Evolutionary conservation across 2,888 invertebrate genomes (phyloP).

Genomic region (Prosopocoilus inquinatus): DNA sequence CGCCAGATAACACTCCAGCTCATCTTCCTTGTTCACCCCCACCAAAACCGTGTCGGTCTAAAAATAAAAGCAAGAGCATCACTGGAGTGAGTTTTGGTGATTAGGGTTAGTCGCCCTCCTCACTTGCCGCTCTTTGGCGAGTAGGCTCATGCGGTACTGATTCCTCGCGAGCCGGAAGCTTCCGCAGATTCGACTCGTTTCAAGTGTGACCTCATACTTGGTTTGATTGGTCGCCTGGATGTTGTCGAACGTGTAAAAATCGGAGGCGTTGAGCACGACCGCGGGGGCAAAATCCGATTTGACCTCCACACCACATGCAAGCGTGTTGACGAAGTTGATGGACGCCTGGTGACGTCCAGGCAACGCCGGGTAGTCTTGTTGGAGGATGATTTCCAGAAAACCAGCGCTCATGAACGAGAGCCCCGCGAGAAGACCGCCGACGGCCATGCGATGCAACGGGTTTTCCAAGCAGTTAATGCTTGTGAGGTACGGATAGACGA

Average conservation of each 20-base stretch:
- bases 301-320: conserved; percentile 57
- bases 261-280: conserved; percentile 38
- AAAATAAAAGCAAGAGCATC: conserved; percentile 12
- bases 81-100: not conserved
- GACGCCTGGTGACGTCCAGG: conserved; percentile 51
- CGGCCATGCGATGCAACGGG: conserved; percentile 72
- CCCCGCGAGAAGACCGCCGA: conserved; percentile 63
- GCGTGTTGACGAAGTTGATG: conserved; percentile 62
- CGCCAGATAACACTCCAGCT: conserved; percentile 55
- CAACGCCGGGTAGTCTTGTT: conserved; percentile 49
- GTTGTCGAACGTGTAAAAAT: conserved; percentile 41
- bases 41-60: conserved; percentile 49
- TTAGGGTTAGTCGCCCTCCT: not conserved
- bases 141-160: conserved; percentile 33
- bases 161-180: conserved; percentile 37
- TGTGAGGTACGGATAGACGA: conserved; percentile 57
- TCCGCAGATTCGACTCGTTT: conserved; percentile 43
- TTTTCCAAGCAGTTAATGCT: conserved; percentile 51
- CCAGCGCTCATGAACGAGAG: conserved; percentile 47
- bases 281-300: conserved; percentile 38
- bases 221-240: conserved; percentile 42
- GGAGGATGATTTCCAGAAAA: conserved; percentile 59
- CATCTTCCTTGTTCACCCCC: conserved; percentile 46
- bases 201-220: conserved; percentile 39
- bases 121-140: conserved; percentile 42